These are phyloP conservation scores for Pterois miles DNA, from an alignment of 2,797 vertebrate species.

Conservation along the genomic window DNA sequence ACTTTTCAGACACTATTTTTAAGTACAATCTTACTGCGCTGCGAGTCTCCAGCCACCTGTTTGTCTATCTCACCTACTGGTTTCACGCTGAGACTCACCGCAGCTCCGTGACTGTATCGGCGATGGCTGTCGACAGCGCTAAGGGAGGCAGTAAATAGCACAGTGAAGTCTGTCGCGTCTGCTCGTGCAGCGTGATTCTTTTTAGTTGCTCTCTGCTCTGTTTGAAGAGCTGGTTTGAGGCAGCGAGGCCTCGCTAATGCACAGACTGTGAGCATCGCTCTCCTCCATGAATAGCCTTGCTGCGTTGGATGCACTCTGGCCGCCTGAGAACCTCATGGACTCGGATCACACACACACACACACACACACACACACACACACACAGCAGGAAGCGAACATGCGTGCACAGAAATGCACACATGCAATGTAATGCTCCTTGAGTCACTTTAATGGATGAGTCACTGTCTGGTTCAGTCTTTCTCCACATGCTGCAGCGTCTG, in stretches of 20 bases:
- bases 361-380: background rate
- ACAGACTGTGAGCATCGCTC: conserved; percentile 9
- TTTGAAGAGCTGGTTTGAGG: conserved; percentile 30
- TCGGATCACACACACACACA: background rate
- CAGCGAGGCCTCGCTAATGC: conserved; percentile 4
- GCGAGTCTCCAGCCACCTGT: conserved; percentile 32
- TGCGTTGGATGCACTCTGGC: background rate
- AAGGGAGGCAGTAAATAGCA: conserved; percentile 50
- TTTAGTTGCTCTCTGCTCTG: conserved; percentile 18
- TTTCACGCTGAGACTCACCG: conserved; percentile 22
- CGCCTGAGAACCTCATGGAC: background rate
- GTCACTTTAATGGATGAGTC: conserved; percentile 54
- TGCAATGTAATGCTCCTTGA: conserved; percentile 11
- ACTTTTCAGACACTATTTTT: conserved; percentile 1
- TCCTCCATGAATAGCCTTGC: background rate
- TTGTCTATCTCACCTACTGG: conserved; percentile 27
- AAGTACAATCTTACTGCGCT: conserved; percentile 2
- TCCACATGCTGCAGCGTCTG: conserved; percentile 48
- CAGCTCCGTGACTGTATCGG: background rate
- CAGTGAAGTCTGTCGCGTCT: conserved; percentile 31
- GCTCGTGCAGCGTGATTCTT: conserved; percentile 16
- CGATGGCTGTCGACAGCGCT: conserved; percentile 31
- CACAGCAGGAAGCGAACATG: background rate
- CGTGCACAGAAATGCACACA: conserved; percentile 2
- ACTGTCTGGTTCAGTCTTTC: conserved; percentile 47